Evolutionary conservation across 2,113 vertebrate species (phyloP).

Genomic region (Anas platyrhynchos): DNA sequence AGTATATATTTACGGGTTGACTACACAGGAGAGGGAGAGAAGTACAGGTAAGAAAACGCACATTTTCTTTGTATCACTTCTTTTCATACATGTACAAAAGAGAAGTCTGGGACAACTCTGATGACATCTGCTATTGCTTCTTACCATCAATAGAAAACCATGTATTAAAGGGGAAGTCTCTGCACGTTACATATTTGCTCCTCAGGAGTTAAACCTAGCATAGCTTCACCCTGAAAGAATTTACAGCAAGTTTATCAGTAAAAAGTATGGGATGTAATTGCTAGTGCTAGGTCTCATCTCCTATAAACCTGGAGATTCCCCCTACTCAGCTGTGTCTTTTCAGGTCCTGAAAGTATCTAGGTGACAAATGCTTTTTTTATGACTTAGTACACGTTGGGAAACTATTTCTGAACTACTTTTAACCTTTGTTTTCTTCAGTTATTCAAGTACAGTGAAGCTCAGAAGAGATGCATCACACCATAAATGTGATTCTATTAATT

Average conservation of each 20-base stretch:
- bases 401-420: background rate
- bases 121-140: background rate
- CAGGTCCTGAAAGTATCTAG: background rate
- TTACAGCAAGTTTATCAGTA: background rate
- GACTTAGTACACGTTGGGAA: background rate
- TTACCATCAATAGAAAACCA: background rate
- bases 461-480: background rate
- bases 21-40: background rate
- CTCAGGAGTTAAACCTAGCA: background rate
- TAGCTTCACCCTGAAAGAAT: background rate
- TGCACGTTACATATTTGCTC: background rate
- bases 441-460: background rate
- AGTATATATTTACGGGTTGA: background rate
- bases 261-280: fast-evolving
- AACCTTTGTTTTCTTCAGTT: background rate
- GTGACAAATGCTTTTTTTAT: background rate
- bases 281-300: background rate
- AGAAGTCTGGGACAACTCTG: fast-evolving
- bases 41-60: background rate
- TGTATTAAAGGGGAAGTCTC: background rate
- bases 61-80: background rate
- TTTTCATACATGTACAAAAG: fast-evolving
- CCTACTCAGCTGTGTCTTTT: background rate
- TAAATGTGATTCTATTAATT: background rate
- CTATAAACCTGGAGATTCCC: background rate